Base-by-base conservation (phyloP, 2,113 vertebrate genomes). In the Embiotoca jacksoni region DNA sequence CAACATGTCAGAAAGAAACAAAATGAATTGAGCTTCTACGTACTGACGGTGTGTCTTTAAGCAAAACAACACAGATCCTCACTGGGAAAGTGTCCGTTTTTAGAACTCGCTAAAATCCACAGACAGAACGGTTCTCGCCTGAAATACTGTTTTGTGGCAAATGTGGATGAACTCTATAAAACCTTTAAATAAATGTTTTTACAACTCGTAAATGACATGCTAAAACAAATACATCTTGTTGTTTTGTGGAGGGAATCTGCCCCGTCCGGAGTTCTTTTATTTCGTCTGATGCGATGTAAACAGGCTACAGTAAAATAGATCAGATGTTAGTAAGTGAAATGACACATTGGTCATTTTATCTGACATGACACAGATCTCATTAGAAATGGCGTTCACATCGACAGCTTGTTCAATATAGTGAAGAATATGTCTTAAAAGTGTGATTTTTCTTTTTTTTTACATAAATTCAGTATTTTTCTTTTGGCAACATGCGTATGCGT, bases 401-500 rank as follows among this genome's bases (percentile, higher is more conserved):
- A 44, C 4, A 44, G 13, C 10, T 41, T 41, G 10, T 23, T 23
- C 23, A 23, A 23, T 23, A 23, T 13, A 44, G 41, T 13, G 39
- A 44, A 44, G 10, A 44, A 44, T 13, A 11, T 44, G 41, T 44
- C 41, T 44, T 2, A 44, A 44, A 13, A 44, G 23, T 23, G 23
- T 23, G 23, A 23, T 44, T 44, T 44, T 6, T 11, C 15, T 5
- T 1, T 15, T 52, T 52, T 61, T n/a, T 54, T 9, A 53, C 14
- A 9, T 57, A 44, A 37, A 54, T 54, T 54, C 8, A 46, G 61
- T 3, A 49, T 3, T 39, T 31, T 4, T 41, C 53, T 66, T 82
- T 88, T 88, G 85, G 83, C 83, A 85, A 62, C 77, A 80, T 81
- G 78, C 82, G 39, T 9, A 31, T 32, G 23, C 77, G 33, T 79